phyloP scores from a whole-genome alignment of 2,888 invertebrate genomes.

The Drosophila siamana region DNA sequence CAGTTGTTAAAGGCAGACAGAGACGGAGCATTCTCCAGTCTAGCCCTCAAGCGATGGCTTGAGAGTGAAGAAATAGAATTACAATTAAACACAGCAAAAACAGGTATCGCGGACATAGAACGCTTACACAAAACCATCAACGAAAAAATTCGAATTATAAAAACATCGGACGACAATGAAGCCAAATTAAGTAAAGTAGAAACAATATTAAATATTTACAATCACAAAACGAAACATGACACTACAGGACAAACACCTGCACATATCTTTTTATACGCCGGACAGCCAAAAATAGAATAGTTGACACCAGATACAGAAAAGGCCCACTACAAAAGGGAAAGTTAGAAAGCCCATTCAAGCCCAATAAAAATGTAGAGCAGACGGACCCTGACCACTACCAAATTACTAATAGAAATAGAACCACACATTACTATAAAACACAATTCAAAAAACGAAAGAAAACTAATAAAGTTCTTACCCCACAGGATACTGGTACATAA shows the following conservation, averaged over 20 bases:
- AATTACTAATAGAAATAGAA: neutral
- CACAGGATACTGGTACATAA: neutral
- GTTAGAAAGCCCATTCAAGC: neutral
- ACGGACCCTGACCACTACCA: neutral
- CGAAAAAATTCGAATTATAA: no score
- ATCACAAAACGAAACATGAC: constrained; percentile 1
- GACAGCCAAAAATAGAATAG: neutral
- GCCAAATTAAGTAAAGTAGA: constrained; percentile 3
- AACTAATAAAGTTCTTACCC: neutral
- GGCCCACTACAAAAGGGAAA: neutral
- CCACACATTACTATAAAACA: neutral
- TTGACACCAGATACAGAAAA: neutral
- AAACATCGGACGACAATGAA: neutral
- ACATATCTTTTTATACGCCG: constrained; percentile 5
- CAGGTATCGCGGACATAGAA: constrained; percentile 4
- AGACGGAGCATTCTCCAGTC: constrained; percentile 12
- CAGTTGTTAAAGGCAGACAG: neutral
- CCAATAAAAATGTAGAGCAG: neutral
- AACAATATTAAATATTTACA: neutral
- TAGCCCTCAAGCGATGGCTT: constrained; percentile 4
- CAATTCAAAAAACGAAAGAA: neutral
- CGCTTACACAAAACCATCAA: neutral
- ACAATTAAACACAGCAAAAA: constrained; percentile 2
- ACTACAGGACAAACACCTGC: constrained; percentile 2
- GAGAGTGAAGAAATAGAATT: constrained; percentile 3